phyloP scores from a whole-genome alignment of 2,888 invertebrate species.

The Megalurothrips usitatus region DNA sequence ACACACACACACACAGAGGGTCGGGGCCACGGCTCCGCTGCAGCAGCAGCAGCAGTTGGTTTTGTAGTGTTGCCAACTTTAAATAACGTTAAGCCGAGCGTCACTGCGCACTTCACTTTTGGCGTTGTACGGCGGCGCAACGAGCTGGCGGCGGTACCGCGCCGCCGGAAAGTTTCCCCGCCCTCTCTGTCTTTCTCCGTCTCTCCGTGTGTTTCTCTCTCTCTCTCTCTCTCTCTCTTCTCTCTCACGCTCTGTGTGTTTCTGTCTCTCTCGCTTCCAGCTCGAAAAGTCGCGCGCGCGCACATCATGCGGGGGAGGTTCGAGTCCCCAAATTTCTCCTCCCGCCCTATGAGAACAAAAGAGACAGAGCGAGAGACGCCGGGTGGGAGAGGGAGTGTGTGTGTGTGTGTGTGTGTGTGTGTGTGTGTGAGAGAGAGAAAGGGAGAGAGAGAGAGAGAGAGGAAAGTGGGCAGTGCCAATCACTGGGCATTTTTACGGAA shows the following conservation, averaged over 20 bases:
- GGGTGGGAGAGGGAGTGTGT: too few species aligned
- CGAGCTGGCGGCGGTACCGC: not conserved
- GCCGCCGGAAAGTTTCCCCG: not conserved
- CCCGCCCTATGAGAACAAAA: not conserved
- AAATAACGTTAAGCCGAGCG: too few species aligned
- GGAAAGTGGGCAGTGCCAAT: too few species aligned
- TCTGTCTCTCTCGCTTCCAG: not conserved
- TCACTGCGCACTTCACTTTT: too few species aligned
- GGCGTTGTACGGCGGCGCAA: too few species aligned
- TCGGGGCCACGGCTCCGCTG: not conserved
- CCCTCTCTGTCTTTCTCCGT: not conserved
- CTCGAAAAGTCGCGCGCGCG: not conserved
- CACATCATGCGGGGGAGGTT: not conserved
- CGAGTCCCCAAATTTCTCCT: not conserved
- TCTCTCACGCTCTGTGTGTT: not conserved
- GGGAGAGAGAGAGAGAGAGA: too few species aligned
- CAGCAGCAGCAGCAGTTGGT: too few species aligned
- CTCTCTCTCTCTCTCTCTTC: not conserved
- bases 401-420: too few species aligned
- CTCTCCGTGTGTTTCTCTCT: slow-evolving; percentile 6
- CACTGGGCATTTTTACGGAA: too few species aligned
- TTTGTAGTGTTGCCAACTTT: too few species aligned
- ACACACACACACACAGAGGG: not conserved
- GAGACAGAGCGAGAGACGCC: too few species aligned
- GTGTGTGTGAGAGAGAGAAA: too few species aligned